Evolutionary conservation across 2,888 invertebrate genomes (phyloP), one percentile per base, ranked within the genome.

Genomic region (Plebejus melissa): DNA sequence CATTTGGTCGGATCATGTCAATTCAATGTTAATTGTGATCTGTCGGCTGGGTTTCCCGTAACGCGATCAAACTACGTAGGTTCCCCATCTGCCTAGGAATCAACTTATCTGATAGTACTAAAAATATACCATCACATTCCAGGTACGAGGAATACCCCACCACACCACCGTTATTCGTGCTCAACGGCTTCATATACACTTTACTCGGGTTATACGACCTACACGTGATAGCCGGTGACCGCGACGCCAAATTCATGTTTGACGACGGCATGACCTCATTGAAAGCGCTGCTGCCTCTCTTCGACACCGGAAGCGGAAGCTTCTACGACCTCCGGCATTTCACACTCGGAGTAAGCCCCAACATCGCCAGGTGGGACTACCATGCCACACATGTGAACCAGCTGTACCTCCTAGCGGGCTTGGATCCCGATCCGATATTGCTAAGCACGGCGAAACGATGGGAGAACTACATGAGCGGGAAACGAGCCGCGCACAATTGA

Each of bases 141-240:
- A 95, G 97, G 97, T 99, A 98, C 87, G 99, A 99, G 87, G 99
- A 99, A 87, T 99, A 99, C 90, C 99, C 99, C 0, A 99, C 99
- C 0, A 96, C 95, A 76, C 99, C 99, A 0, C 95, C 98, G 4
- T 96, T 98, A 0, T 99, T 98, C 91, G 99, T 99, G 13, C 95
- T 99, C 38, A 99, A 99, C 91, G 99, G 99, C 69, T 99, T 99
- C 93, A 98, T 99, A 83, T 99, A 99, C 92, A 98, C 99, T 0
- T 94, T 99, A 7, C 95, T 99, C 77, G 99, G 99, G 1, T 94
- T 99, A 13, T 99, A 99, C 88, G 99, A 99, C 94, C 93, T 99
- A n/a, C 96, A 97, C 88, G 95, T 95, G 74, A 96, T 97, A 57
- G 96, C 97, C 36, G 96, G 96, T 0, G 94, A 95, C 80, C 95